Evolutionary conservation across 1,140 invertebrate species (phyloP), one percentile per base, ranked within the genome.

Genomic region (Danaus plexippus): DNA sequence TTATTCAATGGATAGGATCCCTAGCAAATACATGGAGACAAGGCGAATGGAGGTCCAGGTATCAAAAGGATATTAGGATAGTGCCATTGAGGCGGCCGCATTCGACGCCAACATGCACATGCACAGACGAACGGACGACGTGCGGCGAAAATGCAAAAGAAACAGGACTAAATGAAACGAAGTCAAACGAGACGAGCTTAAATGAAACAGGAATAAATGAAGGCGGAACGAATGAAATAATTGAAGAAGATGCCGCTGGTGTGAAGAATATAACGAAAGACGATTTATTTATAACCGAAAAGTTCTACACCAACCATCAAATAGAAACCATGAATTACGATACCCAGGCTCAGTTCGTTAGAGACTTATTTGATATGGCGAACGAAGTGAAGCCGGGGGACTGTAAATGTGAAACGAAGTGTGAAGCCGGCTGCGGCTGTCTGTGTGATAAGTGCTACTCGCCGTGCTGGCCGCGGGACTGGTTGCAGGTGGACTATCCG

Each of bases 401-500:
- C 11, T 77, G 74, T 50, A 48, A 63, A 15, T 76, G 73, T 53
- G 43, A 11, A n/a, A 56, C 52, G 9, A 55, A 44, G 43, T 82
- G 75, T 56, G 63, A 76, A n/a, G 55, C 64, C 0, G 84, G 81
- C 0, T 87, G 84, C 45, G 84, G 84, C 0, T 87, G 84, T 48
- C 45, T 75, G 3, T 87, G 84, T 56, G 75, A 83, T 22, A 65
- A 69, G 1, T 87, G 84, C 43, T 87, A 90, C 61, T 92, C 91
- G 1, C 75, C 85, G 8, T 93, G 92, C 63, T 93, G 92, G 92
- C 92, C 92, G 0, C 81, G 87, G 13, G 92, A 93, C 67, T 93
- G 92, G 92, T 69, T 93, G 10, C 90, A 89, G 0, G 66, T 89
- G 22, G 92, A 93, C 65, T 92, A 89, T 78, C 92, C 92, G 0